Conservation (phyloP, 2,888 invertebrate genomes). For the Lydus trimaculatus region DNA sequence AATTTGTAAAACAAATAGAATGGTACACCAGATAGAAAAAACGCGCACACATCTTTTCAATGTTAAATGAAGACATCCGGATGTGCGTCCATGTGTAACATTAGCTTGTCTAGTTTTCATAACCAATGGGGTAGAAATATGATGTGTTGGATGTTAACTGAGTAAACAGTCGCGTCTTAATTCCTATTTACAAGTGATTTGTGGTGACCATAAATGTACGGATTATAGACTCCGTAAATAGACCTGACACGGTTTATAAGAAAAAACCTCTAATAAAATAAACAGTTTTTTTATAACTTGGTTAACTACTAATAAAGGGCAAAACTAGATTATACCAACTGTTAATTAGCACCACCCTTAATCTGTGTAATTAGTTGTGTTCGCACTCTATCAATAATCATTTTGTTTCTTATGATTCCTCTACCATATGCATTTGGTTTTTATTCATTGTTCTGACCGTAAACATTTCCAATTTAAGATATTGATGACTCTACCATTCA, state of each 20-base stretch:
- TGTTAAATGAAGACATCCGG: conserved; percentile 6
- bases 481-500: not conserved
- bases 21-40: not conserved
- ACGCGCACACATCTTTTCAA: not conserved
- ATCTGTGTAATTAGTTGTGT: not conserved
- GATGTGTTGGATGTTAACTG: conserved; percentile 14
- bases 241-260: not conserved
- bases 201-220: conserved; percentile 9
- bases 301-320: no score
- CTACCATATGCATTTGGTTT: not conserved
- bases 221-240: conserved; percentile 11
- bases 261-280: not conserved
- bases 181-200: conserved; percentile 16
- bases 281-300: not conserved
- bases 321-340: not conserved
- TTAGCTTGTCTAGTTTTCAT: conserved; percentile 15
- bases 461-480: conserved; percentile 10
- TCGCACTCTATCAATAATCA: not conserved
- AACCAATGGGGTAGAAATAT: conserved; percentile 18
- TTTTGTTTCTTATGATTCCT: not conserved
- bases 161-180: conserved; percentile 7
- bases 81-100: conserved; percentile 15
- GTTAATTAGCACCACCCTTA: not conserved
- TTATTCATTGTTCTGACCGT: not conserved
- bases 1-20: not conserved